Percentiles rank a stretch among this genome's conserved stretches.
These are phyloP conservation scores for Tenthredo distinguenda DNA, from an alignment of 2,888 invertebrate species.

Conservation along the genomic window DNA sequence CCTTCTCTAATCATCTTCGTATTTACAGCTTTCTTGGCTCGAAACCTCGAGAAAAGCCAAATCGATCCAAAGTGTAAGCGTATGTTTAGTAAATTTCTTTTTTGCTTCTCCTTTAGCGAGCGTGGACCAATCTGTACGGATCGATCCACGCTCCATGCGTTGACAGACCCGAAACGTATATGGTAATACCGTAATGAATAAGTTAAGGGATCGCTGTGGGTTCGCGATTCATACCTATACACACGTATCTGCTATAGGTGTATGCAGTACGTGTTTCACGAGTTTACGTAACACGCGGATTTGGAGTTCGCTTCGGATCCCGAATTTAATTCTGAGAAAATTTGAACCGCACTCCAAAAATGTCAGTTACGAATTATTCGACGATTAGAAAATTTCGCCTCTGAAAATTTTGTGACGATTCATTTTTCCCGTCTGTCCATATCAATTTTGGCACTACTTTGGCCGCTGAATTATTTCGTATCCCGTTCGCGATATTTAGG, in stretches of 20 bases:
- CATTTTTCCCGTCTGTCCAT: background rate
- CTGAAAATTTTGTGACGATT: background rate
- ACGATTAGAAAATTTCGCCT: background rate
- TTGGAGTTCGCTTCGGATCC: background rate
- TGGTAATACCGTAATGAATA: constrained; percentile 31
- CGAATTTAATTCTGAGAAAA: background rate
- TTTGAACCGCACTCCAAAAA: background rate
- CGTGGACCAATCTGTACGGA: constrained; percentile 1
- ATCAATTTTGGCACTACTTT: background rate
- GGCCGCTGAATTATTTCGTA: background rate
- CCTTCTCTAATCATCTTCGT: background rate
- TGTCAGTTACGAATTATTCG: background rate
- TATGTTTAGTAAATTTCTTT: constrained; percentile 1
- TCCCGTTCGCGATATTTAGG: background rate
- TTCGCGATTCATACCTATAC: background rate
- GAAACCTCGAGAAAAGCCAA: background rate
- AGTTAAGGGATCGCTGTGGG: constrained; percentile 14
- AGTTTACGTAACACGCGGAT: background rate
- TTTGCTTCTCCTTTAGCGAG: background rate
- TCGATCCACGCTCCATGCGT: background rate
- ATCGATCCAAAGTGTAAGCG: background rate
- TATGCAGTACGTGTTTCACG: background rate
- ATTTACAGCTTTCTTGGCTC: background rate
- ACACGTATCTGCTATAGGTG: background rate
- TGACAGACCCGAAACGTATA: constrained; percentile 22